These are phyloP conservation scores for Temnothorax rugatulus DNA, from an alignment of 2,888 invertebrate genomes.

Conservation along the genomic window DNA sequence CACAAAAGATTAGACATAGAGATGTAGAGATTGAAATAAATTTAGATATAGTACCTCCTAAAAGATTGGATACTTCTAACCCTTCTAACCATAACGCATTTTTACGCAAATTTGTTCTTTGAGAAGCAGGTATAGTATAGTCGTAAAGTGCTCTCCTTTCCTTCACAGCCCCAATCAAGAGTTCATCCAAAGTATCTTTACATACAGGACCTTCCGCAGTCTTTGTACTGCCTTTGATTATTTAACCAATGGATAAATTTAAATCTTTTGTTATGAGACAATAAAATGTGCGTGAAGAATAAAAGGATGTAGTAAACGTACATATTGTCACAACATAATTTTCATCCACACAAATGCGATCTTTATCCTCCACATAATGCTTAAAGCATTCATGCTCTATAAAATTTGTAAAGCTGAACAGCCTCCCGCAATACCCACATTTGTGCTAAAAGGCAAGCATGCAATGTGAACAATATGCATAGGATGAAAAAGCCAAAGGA, in stretches of 20 bases:
- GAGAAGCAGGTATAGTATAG: background rate
- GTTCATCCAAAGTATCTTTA: background rate
- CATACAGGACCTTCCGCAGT: background rate
- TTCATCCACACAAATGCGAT: background rate
- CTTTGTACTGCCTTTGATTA: background rate
- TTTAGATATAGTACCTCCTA: slow-evolving; percentile 18
- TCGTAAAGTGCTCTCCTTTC: background rate
- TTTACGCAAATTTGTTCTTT: background rate
- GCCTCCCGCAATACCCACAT: slow-evolving; percentile 1
- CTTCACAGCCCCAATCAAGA: slow-evolving; percentile 2
- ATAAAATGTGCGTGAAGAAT: background rate
- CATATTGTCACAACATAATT: slow-evolving; percentile 11
- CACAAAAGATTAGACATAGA: too few species aligned
- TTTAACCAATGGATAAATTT: background rate
- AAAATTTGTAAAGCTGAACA: background rate
- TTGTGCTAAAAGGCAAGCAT: slow-evolving; percentile 9
- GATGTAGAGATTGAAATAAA: too few species aligned
- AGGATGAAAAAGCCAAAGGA: background rate
- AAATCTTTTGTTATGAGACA: background rate
- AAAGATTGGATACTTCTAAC: background rate
- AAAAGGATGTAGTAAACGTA: background rate
- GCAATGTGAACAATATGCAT: background rate
- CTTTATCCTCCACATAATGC: background rate
- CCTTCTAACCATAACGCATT: slow-evolving; percentile 6
- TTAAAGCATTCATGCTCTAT: slow-evolving; percentile 5